phyloP scores from a whole-genome alignment of 2,113 vertebrate species.

The Elanoides forficatus region DNA sequence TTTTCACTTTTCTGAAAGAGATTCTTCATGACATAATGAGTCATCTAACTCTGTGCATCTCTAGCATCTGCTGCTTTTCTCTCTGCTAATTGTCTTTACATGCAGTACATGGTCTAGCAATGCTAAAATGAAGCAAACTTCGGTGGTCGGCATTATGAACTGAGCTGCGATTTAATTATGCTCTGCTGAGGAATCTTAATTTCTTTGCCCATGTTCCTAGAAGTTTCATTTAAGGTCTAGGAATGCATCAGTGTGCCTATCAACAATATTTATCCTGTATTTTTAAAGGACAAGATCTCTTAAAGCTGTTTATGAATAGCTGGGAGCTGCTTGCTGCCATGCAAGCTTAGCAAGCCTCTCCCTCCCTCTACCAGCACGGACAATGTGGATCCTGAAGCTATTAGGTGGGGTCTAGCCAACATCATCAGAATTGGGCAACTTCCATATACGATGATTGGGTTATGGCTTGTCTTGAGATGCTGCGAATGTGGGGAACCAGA shows the following conservation, averaged over 20 bases:
- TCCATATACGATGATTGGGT: neutral
- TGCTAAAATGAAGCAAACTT: neutral
- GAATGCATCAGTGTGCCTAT: neutral
- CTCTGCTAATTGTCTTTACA: conserved; percentile 15
- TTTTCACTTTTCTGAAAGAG: neutral
- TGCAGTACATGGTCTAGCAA: neutral
- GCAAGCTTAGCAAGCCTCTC: neutral
- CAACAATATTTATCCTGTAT: neutral
- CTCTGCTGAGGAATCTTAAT: neutral
- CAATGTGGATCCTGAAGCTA: neutral
- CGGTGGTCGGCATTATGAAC: neutral
- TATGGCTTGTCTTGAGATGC: neutral
- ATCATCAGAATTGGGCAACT: neutral
- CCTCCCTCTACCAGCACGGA: neutral
- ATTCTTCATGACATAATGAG: conserved; percentile 12
- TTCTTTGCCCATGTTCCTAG: neutral
- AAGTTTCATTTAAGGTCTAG: neutral
- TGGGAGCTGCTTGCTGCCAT: neutral
- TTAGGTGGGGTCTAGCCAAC: neutral
- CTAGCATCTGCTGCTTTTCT: conserved; percentile 49
- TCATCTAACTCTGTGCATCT: conserved; percentile 22
- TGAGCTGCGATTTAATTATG: neutral
- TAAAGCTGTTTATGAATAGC: neutral
- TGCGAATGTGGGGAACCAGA: neutral
- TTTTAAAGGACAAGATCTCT: neutral